Evolutionary conservation across 2,113 vertebrate genomes (phyloP).

Genomic region (Melanostigma gelatinosum): DNA sequence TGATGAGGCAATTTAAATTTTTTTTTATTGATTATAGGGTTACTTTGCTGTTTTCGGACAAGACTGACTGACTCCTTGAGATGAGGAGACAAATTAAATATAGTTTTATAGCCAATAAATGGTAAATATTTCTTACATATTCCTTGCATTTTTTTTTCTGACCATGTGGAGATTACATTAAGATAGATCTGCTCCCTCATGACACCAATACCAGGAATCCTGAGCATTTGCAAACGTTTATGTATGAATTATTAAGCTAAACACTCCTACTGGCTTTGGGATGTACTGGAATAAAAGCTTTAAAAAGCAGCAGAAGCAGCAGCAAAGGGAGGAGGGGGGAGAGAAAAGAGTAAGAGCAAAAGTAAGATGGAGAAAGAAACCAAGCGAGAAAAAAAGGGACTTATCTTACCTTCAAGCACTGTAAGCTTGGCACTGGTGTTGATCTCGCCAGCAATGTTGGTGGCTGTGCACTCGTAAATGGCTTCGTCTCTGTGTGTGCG

Average conservation of each 20-base stretch:
- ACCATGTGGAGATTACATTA: conserved; percentile 45
- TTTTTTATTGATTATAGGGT: not conserved
- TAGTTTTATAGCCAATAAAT: conserved; percentile 11
- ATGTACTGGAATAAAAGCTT: conserved; percentile 30
- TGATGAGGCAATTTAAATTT: not conserved
- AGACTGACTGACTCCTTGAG: not conserved
- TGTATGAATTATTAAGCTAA: conserved; percentile 59
- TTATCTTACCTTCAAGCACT: conserved; percentile 93
- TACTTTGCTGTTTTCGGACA: not conserved
- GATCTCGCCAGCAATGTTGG: conserved; percentile 94
- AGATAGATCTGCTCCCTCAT: conserved; percentile 26
- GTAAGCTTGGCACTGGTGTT: conserved; percentile 98
- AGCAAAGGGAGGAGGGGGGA: not conserved
- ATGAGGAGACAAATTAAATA: not conserved
- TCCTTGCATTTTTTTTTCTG: conserved; percentile 27
- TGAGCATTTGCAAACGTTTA: conserved; percentile 47
- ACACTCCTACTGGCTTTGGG: conserved; percentile 41
- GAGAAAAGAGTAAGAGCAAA: not conserved
- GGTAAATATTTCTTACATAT: not conserved
- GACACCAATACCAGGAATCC: conserved; percentile 48
- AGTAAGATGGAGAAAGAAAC: conserved; percentile 29
- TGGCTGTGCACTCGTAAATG: conserved; percentile 97
- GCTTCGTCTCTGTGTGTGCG: conserved; percentile 96
- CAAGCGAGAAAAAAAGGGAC: not conserved
- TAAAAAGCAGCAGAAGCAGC: conserved; percentile 3